Base-by-base conservation (phyloP, 2,797 vertebrate species). In the Caiman crocodilus region DNA sequence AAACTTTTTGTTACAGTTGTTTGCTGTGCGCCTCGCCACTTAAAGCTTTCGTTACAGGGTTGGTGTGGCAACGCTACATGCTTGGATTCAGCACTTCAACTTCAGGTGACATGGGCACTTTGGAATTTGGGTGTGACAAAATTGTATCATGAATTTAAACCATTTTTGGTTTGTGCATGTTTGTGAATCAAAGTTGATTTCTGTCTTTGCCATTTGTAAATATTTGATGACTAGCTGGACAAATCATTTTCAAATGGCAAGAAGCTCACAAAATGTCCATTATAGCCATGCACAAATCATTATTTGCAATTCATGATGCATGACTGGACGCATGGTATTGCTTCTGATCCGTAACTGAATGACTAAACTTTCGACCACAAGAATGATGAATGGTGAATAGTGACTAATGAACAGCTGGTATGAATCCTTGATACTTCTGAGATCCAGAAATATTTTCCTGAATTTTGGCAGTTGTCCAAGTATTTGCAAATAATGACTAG, bases 401-500 rank as follows among this genome's bases (percentile, higher is more conserved):
- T 93, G 96, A 95, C 91, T 95, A 94, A 96, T 95, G 94, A 96
- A 95, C 95, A 96, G 91, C 94, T 94, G 95, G 91, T 95, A 95
- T 90, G 95, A 97, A 95, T 96, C 95, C 92, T 89, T 96, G 91
- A 93, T 88, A 82, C 94, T 96, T 90, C 83, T 84, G 90, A 83
- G 94, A 96, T 93, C n/a, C 90, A 95, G 90, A 97, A 96, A 93
- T 86, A 91, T 67, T 91, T 92, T 95, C 94, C 96, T 94, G 92
- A 96, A 92, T 90, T 95, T 83, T 97, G 96, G 95, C 92, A 56
- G 57, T 89, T 92, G 74, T 14, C 87, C 96, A 96, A 92, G 84
- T 92, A 89, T 75, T 95, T 94, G 87, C 74, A 61, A 95, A 95
- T 83, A 95, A 89, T 95, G 96, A 96, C 94, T 94, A 42, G 32